Percentiles rank a stretch among this genome's conserved stretches.
These are phyloP conservation scores for Bradypodion pumilum DNA, from an alignment of 2,797 vertebrate species.

Conservation along the genomic window DNA sequence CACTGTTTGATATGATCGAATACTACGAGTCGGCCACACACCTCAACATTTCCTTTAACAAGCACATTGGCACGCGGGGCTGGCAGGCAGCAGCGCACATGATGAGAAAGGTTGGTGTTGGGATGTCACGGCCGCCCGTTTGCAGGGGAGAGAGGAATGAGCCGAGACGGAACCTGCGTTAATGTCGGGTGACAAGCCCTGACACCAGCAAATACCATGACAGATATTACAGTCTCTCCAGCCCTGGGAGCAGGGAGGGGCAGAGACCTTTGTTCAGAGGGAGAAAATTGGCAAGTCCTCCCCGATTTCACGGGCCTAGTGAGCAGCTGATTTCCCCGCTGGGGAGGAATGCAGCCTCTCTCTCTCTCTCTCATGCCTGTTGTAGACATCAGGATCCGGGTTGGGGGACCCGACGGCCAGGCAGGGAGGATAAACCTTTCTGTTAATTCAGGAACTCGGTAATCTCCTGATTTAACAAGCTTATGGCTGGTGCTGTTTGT, in stretches of 20 bases:
- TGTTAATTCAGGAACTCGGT: slow-evolving; percentile 6
- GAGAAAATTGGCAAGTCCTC: neutral
- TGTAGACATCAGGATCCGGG: neutral
- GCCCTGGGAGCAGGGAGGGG: neutral
- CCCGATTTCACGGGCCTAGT: too few relatives aligned
- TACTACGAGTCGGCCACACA: slow-evolving; percentile 96
- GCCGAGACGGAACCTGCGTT: neutral
- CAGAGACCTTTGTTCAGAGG: neutral
- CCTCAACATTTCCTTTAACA: slow-evolving; percentile 97
- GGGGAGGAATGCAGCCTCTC: neutral
- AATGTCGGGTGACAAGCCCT: neutral
- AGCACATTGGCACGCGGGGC: slow-evolving; percentile 93
- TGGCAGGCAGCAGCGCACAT: slow-evolving; percentile 97
- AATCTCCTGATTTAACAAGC: slow-evolving; percentile 19
- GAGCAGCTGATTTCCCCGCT: neutral
- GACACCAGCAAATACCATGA: neutral
- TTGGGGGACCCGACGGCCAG: neutral
- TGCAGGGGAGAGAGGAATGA: neutral
- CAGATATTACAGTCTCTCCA: neutral
- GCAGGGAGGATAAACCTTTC: neutral
- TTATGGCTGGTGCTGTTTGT: neutral
- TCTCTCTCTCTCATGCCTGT: neutral
- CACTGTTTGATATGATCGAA: slow-evolving; percentile 96
- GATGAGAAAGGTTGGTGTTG: slow-evolving; percentile 90
- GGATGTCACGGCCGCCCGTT: too few relatives aligned